Base-by-base conservation (phyloP, 92 coral and sea anemone genomes). In the Meandrina meandrites region DNA sequence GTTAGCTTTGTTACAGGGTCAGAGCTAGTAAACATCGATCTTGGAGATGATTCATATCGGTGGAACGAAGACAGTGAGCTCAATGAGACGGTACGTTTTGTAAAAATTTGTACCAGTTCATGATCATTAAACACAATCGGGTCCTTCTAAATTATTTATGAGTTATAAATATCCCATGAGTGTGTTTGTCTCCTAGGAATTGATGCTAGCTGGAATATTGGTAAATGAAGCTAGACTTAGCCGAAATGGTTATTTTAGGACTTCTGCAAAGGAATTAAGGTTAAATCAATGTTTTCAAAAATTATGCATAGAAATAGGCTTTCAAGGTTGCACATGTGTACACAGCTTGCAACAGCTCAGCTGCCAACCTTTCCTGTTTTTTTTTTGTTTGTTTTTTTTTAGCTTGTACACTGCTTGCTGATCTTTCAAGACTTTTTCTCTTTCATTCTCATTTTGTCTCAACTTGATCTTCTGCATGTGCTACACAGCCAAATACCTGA, bases 191-290 rank as follows among this genome's bases (percentile, higher is more conserved):
- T 86, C 84, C 54, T 85, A 97, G 99, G 96, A 95, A 86, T 87
- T 97, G 68, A 85, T 93, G 58, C 89, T 95, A 17, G 99, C 97
- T 73, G 92, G 96, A 68, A 94, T 96, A 21, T 86, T 93, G 48
- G 92, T 97, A 16, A 93, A 93, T 24, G 99, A 97, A 86, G 99
- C 99, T 48, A 83, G 94, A 40, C 94, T 92, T 64, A 98, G 99
- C 19, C 91, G 99, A 30, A 94, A 96, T 84, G 98, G 98, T 48
- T 87, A 92, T 78, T 97, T 97, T 79, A 86, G 90, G 83, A 91
- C 91, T 34, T 86, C 96, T 37, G 96, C 93, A 3, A 89, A 88
- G 75, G 99, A 93, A 80, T 90, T 97, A 58, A 88, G 89, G 99
- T 94, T 47, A n/a, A 56, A 15, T 36, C 22, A 69, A 60, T 48